phyloP scores from a whole-genome alignment of 2,797 vertebrate species.

The Vultur gryphus region DNA sequence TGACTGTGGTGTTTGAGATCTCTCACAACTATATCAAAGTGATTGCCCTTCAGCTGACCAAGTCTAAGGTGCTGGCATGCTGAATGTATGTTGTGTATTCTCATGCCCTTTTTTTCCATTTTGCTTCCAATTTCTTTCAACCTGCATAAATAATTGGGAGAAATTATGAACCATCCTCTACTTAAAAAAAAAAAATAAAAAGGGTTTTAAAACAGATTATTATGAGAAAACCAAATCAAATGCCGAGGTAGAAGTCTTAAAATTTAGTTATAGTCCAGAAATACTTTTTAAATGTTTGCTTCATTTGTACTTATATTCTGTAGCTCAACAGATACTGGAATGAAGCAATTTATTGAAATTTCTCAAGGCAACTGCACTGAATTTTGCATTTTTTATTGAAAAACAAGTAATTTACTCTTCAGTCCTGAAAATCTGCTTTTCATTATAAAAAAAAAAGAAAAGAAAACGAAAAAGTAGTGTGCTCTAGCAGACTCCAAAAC shows the following conservation, averaged over 20 bases:
- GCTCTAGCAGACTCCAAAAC: background rate
- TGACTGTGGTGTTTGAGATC: slow-evolving; percentile 75
- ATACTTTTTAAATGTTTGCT: background rate
- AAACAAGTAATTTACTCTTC: background rate
- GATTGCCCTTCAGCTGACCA: slow-evolving; percentile 90
- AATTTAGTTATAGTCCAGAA: background rate
- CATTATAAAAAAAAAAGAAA: background rate
- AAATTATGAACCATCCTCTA: background rate
- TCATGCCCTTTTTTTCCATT: slow-evolving; percentile 83
- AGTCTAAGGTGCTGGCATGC: slow-evolving; percentile 82
- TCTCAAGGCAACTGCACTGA: background rate
- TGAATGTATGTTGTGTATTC: slow-evolving; percentile 77
- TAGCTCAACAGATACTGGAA: background rate
- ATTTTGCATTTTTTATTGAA: background rate
- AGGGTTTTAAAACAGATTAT: background rate
- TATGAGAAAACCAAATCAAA: background rate
- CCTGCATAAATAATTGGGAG: slow-evolving; percentile 65
- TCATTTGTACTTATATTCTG: background rate
- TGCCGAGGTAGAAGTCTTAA: background rate
- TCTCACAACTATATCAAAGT: slow-evolving; percentile 89
- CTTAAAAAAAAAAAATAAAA: background rate
- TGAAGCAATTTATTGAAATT: background rate
- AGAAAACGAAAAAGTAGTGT: background rate
- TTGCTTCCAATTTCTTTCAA: slow-evolving; percentile 78
- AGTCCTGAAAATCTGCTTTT: background rate